Evolutionary conservation across 1,140 invertebrate genomes (phyloP).

Genomic region (Nilaparvata lugens): DNA sequence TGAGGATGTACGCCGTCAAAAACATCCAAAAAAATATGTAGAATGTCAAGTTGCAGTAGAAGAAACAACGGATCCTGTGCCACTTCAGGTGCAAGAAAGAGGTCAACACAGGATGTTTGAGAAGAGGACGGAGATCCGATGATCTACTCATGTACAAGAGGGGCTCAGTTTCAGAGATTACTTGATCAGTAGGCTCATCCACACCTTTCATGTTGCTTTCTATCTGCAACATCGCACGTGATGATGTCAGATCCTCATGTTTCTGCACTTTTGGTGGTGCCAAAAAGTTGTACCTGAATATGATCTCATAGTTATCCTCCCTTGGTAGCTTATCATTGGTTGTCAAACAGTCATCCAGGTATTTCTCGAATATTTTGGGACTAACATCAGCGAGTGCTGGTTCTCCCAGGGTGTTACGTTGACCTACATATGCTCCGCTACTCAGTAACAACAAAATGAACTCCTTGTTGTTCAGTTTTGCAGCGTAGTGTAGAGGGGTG

Average conservation of each 20-base stretch:
- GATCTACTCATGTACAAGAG: slow-evolving; percentile 55
- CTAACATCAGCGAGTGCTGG: slow-evolving; percentile 59
- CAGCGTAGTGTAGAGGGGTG: slow-evolving; percentile 72
- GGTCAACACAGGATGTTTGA: slow-evolving; percentile 68
- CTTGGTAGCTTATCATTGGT: slow-evolving; percentile 46
- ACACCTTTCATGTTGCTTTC: background rate
- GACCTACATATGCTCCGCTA: slow-evolving; percentile 59
- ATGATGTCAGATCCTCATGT: background rate
- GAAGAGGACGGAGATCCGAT: slow-evolving; percentile 49
- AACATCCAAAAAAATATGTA: slow-evolving; percentile 59
- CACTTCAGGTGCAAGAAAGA: slow-evolving; percentile 77
- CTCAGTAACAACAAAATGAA: slow-evolving; percentile 50
- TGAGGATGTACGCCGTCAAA: slow-evolving; percentile 53
- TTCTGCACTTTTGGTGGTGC: slow-evolving; percentile 40
- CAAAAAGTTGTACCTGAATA: slow-evolving; percentile 60
- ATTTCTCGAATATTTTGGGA: slow-evolving; percentile 50
- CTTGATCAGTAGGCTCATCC: slow-evolving; percentile 4
- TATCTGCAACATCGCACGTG: background rate
- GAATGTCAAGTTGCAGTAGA: slow-evolving; percentile 58
- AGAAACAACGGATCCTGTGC: slow-evolving; percentile 60
- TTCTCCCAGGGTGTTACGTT: slow-evolving; percentile 52
- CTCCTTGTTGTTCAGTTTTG: slow-evolving; percentile 49
- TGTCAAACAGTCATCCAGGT: slow-evolving; percentile 58
- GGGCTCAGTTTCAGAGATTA: slow-evolving; percentile 43
- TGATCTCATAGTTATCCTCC: slow-evolving; percentile 54